phyloP scores from a whole-genome alignment of 2,797 vertebrate species.

The Arctocebus calabarensis region DNA sequence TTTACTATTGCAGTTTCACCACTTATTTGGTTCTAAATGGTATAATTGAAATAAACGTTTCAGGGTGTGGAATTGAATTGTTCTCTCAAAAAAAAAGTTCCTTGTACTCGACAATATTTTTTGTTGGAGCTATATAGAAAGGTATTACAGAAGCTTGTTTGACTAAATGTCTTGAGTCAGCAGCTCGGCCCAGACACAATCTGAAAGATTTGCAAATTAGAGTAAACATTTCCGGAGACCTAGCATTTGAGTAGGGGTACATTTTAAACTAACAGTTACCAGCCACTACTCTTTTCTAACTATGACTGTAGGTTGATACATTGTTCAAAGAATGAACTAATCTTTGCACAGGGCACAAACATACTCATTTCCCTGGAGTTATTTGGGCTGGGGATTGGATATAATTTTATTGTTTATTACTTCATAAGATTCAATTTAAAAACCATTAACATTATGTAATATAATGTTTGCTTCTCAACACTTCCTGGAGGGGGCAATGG shows the following conservation, averaged over 20 bases:
- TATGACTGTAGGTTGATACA: not conserved
- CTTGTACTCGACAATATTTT: slow-evolving; percentile 59
- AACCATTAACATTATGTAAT: not conserved
- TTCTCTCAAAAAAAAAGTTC: not conserved
- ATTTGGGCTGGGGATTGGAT: not conserved
- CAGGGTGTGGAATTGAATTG: slow-evolving; percentile 24
- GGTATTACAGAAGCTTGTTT: not conserved
- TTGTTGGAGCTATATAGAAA: slow-evolving; percentile 19
- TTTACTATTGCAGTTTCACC: slow-evolving; percentile 25
- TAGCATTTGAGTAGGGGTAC: not conserved
- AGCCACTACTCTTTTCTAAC: not conserved
- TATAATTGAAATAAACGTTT: slow-evolving; percentile 63
- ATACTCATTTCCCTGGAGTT: slow-evolving; percentile 1
- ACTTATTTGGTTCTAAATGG: slow-evolving; percentile 29
- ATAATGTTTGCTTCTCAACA: not conserved
- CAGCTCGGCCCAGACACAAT: not conserved
- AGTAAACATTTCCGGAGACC: slow-evolving; percentile 1
- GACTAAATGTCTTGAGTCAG: slow-evolving; percentile 29
- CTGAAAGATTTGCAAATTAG: slow-evolving; percentile 36
- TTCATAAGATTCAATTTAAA: not conserved
- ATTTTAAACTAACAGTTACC: slow-evolving; percentile 24
- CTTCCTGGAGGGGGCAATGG: not conserved
- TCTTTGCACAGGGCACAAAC: not conserved
- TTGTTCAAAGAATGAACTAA: not conserved
- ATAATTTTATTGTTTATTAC: slow-evolving; percentile 20